Percentiles rank a stretch among this genome's conserved stretches.
phyloP scores from a whole-genome alignment of 2,797 vertebrate genomes.

The Etheostoma nigrum region DNA sequence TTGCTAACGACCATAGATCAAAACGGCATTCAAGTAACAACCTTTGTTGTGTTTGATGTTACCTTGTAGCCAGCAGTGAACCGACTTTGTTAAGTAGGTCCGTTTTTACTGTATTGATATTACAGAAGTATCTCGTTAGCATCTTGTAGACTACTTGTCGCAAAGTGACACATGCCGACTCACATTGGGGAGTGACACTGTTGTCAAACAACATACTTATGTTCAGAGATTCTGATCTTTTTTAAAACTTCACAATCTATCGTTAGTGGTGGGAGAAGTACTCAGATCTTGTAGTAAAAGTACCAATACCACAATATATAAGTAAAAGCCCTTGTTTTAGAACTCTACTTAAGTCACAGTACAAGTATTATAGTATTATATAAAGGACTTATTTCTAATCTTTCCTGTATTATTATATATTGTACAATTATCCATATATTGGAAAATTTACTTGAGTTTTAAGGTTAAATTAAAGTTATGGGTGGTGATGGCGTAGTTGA shows the following conservation, averaged over 20 bases:
- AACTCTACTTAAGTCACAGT: background rate
- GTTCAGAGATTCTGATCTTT: constrained; percentile 8
- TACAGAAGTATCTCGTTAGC: no score
- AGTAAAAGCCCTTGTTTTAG: background rate
- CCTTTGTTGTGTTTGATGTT: no score
- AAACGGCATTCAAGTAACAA: no score
- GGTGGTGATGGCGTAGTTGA: no score
- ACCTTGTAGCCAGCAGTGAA: no score
- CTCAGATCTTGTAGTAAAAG: background rate
- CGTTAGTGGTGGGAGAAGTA: background rate
- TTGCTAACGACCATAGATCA: no score
- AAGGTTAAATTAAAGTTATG: no score
- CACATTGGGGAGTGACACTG: background rate
- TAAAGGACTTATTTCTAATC: background rate
- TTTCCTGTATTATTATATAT: background rate
- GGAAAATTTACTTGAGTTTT: background rate
- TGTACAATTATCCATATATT: background rate
- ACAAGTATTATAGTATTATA: background rate
- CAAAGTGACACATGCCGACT: no score
- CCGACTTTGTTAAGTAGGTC: no score
- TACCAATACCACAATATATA: background rate
- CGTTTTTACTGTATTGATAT: no score
- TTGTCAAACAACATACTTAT: constrained; percentile 17
- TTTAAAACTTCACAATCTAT: background rate
- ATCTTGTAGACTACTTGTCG: no score